A percentile compares a stretch with the other conserved stretches of the same genome.
Conservation (phyloP, 2,113 vertebrate genomes). For the Haemorhous mexicanus region DNA sequence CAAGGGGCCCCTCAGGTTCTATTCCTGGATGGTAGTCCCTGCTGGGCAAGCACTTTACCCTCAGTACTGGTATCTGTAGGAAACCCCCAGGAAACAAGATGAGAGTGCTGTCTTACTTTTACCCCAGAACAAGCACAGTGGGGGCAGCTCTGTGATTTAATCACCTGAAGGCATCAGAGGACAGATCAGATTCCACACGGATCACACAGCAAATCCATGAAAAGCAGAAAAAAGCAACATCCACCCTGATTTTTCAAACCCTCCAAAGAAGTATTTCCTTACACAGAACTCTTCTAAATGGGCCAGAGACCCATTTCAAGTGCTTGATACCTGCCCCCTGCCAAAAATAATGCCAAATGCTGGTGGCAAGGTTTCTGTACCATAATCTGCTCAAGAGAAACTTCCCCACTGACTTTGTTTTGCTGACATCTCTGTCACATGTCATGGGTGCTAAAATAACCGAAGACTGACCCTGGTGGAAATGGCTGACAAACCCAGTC, state of each 20-base stretch:
- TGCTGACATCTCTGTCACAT: not conserved
- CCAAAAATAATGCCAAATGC: not conserved
- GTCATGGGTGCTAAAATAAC: not conserved
- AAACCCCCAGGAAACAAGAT: not conserved
- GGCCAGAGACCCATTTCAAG: not conserved
- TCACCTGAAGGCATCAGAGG: not conserved
- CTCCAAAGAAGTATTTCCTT: not conserved
- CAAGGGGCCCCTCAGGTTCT: not conserved
- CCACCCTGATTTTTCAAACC: not conserved
- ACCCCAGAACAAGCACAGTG: not conserved
- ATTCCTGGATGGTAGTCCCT: not conserved
- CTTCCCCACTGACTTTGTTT: not conserved
- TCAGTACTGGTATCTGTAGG: not conserved
- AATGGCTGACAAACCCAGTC: not conserved
- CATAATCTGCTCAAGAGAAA: not conserved
- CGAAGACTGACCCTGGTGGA: not conserved
- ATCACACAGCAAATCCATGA: not conserved
- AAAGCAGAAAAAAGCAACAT: not conserved
- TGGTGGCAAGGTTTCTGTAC: not conserved
- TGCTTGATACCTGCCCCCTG: not conserved
- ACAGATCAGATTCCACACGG: rapidly evolving
- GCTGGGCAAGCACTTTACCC: rapidly evolving
- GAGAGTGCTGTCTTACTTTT: not conserved
- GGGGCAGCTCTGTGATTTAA: not conserved
- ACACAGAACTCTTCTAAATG: not conserved